phyloP scores from a whole-genome alignment of 2,797 vertebrate genomes.

The Chaunax sp. region DNA sequence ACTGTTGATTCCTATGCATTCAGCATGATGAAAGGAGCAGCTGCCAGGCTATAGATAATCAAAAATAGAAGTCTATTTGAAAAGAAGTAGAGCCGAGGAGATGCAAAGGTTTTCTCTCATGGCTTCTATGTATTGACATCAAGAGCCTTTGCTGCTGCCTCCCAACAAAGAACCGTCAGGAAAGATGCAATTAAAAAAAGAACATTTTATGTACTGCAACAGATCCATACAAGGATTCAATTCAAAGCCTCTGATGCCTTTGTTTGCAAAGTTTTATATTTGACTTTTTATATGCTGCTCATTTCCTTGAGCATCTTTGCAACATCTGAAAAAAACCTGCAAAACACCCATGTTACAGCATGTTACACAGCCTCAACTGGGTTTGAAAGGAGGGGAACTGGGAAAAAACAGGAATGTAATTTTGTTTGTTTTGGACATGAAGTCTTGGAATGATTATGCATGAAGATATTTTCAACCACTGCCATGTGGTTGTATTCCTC shows the following conservation, averaged over 20 bases:
- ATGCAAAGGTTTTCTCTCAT: conserved; percentile 39
- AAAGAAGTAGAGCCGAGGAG: conserved; percentile 35
- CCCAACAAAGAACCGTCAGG: conserved; percentile 23
- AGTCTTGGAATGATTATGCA: too few species aligned
- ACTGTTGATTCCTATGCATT: conserved; percentile 28
- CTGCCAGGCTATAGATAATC: conserved; percentile 32
- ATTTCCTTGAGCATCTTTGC: too few species aligned
- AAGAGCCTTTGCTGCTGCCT: conserved; percentile 21
- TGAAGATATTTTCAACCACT: too few species aligned
- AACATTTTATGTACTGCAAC: not conserved
- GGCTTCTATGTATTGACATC: conserved; percentile 26
- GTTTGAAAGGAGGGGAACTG: not conserved
- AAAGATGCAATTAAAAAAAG: conserved; percentile 9
- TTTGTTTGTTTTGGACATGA: too few species aligned
- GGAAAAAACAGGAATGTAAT: too few species aligned
- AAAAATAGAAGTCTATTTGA: conserved; percentile 33
- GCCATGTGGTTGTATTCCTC: too few species aligned
- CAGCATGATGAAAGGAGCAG: conserved; percentile 46
- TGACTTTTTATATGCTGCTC: conserved; percentile 7
- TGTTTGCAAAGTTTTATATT: conserved; percentile 1
- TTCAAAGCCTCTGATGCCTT: conserved; percentile 5
- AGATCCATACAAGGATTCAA: conserved; percentile 10
- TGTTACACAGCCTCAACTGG: not conserved
- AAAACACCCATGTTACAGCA: too few species aligned
- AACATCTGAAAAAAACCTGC: too few species aligned